phyloP scores from a whole-genome alignment of 2,888 invertebrate genomes.

The Ypsolopha scabrella region DNA sequence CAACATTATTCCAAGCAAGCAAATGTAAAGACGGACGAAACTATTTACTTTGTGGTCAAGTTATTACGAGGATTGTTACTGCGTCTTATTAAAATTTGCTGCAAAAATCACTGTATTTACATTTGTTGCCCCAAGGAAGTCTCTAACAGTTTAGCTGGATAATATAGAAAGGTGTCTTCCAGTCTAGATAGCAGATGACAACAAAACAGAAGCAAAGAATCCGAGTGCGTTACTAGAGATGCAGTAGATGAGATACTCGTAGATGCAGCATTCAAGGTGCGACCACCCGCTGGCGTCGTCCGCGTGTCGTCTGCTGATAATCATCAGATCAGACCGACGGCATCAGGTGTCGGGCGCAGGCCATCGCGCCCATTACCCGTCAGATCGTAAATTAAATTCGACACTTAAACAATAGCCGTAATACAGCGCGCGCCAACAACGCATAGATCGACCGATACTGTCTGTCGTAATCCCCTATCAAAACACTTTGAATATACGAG shows the following conservation, averaged over 20 bases:
- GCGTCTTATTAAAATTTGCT: too few species aligned
- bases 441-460: slow-evolving; percentile 37
- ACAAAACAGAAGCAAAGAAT: background rate
- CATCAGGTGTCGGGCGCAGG: slow-evolving; percentile 44
- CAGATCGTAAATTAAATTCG: slow-evolving; percentile 55
- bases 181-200: too few species aligned
- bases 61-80: too few species aligned
- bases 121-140: too few species aligned
- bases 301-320: slow-evolving; percentile 24
- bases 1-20: background rate
- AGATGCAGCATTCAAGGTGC: background rate
- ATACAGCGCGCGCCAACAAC: slow-evolving; percentile 20
- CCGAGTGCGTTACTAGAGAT: too few species aligned
- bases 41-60: background rate
- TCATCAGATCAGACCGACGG: slow-evolving; percentile 24
- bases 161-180: too few species aligned
- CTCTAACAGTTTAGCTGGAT: too few species aligned
- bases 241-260: too few species aligned
- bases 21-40: background rate
- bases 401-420: slow-evolving; percentile 48
- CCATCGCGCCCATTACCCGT: slow-evolving; percentile 23
- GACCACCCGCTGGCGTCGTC: slow-evolving; percentile 42
- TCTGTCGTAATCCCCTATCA: slow-evolving; percentile 12
- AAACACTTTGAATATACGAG: slow-evolving; percentile 3
- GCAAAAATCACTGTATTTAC: too few species aligned